These are phyloP conservation scores for Salpingus planirostris DNA, from an alignment of 2,888 invertebrate species.

Conservation along the genomic window DNA sequence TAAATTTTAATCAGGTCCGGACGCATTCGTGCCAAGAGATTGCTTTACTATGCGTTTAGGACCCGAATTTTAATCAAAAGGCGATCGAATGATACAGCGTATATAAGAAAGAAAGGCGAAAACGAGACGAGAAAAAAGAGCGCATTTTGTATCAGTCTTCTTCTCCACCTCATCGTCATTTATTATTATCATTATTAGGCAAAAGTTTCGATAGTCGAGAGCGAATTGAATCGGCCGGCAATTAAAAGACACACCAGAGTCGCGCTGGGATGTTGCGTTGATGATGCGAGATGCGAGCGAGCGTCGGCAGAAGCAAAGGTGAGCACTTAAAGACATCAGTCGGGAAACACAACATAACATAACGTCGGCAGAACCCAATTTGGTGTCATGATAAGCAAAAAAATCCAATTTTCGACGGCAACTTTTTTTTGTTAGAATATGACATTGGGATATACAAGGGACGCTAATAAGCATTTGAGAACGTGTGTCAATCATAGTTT, in stretches of 20 bases:
- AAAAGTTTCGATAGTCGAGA: constrained; percentile 6
- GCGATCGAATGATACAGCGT: no score
- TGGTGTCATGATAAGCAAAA: constrained; percentile 21
- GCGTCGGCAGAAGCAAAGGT: constrained; percentile 17
- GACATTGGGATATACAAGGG: constrained; percentile 17
- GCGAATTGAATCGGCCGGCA: constrained; percentile 7
- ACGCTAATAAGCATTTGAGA: constrained; percentile 17
- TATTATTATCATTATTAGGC: no score
- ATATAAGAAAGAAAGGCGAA: no score
- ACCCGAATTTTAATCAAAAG: constrained; percentile 6
- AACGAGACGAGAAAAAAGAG: no score
- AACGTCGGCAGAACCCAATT: constrained; percentile 18
- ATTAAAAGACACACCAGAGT: constrained; percentile 8
- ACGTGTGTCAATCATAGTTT: constrained; percentile 17
- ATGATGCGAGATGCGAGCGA: no score
- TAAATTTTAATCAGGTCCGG: constrained; percentile 39
- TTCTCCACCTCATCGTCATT: no score
- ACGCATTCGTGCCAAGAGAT: constrained; percentile 39
- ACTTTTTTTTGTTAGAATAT: constrained; percentile 19
- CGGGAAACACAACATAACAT: constrained; percentile 19
- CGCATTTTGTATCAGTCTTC: no score
- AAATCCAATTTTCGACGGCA: constrained; percentile 20
- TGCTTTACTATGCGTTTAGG: constrained; percentile 31
- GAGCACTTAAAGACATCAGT: constrained; percentile 17
- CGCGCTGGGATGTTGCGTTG: no score